Evolutionary conservation across 2,113 vertebrate genomes (phyloP).

Genomic region (Mola mola): DNA sequence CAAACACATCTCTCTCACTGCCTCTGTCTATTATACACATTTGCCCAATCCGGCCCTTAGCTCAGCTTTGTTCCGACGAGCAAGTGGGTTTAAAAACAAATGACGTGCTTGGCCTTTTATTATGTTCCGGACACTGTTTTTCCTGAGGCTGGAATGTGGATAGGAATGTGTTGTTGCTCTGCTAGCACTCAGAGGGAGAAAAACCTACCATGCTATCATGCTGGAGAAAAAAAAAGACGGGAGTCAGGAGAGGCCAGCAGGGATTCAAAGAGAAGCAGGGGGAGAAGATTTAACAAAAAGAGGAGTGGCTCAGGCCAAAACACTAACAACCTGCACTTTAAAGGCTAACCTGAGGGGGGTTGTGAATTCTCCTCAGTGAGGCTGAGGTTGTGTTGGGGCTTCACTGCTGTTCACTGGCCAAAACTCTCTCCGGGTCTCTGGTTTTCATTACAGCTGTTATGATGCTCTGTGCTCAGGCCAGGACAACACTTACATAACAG

Average conservation of each 20-base stretch:
- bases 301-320: conserved; percentile 12
- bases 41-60: conserved; percentile 61
- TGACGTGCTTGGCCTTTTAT: conserved; percentile 78
- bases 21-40: conserved; percentile 46
- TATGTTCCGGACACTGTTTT: conserved; percentile 82
- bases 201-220: conserved; percentile 59
- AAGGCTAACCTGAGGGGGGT: conserved; percentile 4
- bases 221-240: conserved; percentile 41
- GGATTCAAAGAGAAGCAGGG: conserved; percentile 8
- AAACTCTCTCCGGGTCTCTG: conserved; percentile 47
- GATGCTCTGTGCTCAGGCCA: conserved; percentile 66
- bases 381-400: conserved; percentile 28
- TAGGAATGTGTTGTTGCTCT: conserved; percentile 82
- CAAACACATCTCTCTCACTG: conserved; percentile 58
- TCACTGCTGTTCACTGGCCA: conserved; percentile 30
- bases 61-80: conserved; percentile 70
- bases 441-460: conserved; percentile 71
- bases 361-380: conserved; percentile 13
- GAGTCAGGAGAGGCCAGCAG: not conserved
- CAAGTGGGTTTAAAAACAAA: conserved; percentile 79
- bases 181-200: conserved; percentile 70
- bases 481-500: conserved; percentile 61
- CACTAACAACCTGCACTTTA: conserved; percentile 3
- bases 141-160: conserved; percentile 78
- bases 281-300: not conserved